A percentile compares a stretch with the other conserved stretches of the same genome.
Conservation (phyloP, 2,113 vertebrate genomes). For the Paedocypris sp. region DNA sequence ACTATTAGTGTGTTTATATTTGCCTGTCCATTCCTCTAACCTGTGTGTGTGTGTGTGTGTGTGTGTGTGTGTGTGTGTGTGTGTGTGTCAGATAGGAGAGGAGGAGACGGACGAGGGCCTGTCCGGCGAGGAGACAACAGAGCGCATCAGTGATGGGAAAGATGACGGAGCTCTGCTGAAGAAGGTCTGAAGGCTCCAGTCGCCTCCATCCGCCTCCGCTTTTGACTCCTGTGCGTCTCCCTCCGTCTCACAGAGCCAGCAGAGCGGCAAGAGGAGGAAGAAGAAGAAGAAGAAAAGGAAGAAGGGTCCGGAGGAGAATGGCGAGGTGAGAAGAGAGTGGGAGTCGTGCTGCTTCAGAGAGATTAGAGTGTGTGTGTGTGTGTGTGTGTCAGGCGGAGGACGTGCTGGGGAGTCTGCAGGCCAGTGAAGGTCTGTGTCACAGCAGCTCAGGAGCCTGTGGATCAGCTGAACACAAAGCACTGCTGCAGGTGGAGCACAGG, state of each 20-base stretch:
- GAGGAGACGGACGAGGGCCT: conserved; percentile 41
- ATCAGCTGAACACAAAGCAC: conserved; percentile 57
- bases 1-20: too few relatives aligned
- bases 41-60: too few relatives aligned
- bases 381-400: conserved; percentile 55
- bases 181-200: conserved; percentile 36
- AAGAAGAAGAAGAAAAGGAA: conserved; percentile 88
- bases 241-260: too few relatives aligned
- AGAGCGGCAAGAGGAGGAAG: too few relatives aligned
- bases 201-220: too few relatives aligned
- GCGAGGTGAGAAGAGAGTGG: conserved; percentile 50
- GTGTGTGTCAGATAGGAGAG: conserved; percentile 54
- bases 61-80: too few relatives aligned
- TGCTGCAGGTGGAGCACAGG: conserved; percentile 88
- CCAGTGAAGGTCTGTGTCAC: conserved; percentile 50
- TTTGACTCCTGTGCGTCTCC: too few relatives aligned
- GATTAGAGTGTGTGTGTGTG: background rate
- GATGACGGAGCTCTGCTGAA: conserved; percentile 20
- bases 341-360: background rate
- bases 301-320: conserved; percentile 48
- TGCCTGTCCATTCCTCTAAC: too few relatives aligned
- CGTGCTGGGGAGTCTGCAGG: conserved; percentile 74
- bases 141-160: background rate
- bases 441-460: conserved; percentile 51
- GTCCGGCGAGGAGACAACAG: conserved; percentile 41